Percentiles rank a stretch among this genome's conserved stretches.
phyloP scores from a whole-genome alignment of 1,140 invertebrate species.

The Magallana gigas region DNA sequence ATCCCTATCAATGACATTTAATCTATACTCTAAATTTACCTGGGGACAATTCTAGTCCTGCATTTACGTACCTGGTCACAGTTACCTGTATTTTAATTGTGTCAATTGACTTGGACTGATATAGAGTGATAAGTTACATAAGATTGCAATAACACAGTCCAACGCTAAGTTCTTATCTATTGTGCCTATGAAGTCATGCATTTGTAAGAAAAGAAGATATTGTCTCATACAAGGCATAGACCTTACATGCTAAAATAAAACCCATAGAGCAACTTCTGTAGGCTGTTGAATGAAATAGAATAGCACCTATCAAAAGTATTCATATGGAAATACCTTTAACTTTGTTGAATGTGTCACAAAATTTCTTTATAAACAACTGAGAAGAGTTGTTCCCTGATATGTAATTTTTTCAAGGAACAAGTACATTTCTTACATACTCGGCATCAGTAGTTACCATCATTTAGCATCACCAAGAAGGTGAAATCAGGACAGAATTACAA shows the following conservation, averaged over 20 bases:
- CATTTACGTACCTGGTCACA: background rate
- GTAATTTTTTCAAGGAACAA: too few species aligned
- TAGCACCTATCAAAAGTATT: too few species aligned
- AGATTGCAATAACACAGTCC: conserved; percentile 6
- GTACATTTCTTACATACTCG: too few species aligned
- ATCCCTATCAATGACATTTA: background rate
- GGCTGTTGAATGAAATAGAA: too few species aligned
- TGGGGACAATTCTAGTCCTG: background rate
- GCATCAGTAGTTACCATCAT: too few species aligned
- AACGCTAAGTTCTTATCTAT: background rate
- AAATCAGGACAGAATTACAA: too few species aligned
- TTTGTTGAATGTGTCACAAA: too few species aligned
- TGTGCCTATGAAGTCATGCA: background rate
- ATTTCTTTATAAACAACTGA: too few species aligned
- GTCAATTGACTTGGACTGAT: background rate
- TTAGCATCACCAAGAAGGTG: too few species aligned
- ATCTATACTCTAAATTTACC: background rate
- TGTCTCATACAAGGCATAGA: background rate
- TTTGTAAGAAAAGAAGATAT: background rate
- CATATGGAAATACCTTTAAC: too few species aligned
- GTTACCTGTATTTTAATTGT: background rate
- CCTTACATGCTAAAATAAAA: background rate
- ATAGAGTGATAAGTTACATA: background rate
- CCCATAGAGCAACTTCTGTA: background rate
- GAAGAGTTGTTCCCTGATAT: too few species aligned